phyloP scores from a whole-genome alignment of 2,113 vertebrate genomes.

The Prolemur simus region DNA sequence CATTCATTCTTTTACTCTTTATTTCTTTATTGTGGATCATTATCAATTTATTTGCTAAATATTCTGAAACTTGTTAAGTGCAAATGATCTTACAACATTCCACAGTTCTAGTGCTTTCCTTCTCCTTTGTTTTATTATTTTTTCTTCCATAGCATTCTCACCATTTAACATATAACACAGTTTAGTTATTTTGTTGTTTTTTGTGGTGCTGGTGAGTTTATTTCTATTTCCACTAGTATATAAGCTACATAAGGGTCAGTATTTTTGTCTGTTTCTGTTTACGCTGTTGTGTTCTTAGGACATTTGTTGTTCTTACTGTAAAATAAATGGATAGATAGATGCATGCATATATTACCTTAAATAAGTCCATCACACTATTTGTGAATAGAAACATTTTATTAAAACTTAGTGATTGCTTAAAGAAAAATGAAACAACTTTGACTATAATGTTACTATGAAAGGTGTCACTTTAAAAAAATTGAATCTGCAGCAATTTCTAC shows the following conservation, averaged over 20 bases:
- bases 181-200: not conserved
- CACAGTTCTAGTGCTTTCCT: not conserved
- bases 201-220: not conserved
- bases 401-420: not conserved
- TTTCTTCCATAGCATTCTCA: not conserved
- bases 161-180: not conserved
- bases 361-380: not conserved
- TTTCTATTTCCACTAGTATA: not conserved
- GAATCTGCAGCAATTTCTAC: not conserved
- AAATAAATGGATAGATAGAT: not conserved
- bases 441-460: not conserved
- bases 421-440: not conserved
- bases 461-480: not conserved
- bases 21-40: not conserved
- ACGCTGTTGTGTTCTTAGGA: not conserved
- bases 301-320: not conserved
- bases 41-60: conserved; percentile 1
- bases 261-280: not conserved
- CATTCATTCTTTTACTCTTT: not conserved
- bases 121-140: not conserved
- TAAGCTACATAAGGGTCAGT: not conserved
- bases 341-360: not conserved
- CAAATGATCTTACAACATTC: not conserved
- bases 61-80: not conserved
- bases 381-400: not conserved